These are phyloP conservation scores for Formica aserva DNA, from an alignment of 2,888 invertebrate species.

Conservation along the genomic window DNA sequence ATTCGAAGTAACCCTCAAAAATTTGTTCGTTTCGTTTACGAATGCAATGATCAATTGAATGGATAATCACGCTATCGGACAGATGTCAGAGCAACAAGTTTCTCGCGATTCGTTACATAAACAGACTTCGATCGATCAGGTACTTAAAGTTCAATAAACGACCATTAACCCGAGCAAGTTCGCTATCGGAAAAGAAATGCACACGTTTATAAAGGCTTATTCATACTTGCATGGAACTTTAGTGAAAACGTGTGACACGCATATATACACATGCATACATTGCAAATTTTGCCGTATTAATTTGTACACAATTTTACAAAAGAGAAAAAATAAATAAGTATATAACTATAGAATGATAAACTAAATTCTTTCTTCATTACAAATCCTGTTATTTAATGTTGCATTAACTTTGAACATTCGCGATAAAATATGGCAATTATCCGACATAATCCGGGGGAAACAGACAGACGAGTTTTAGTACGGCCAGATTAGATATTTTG, in stretches of 20 bases:
- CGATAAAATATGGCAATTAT: slow-evolving; percentile 23
- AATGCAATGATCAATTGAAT: slow-evolving; percentile 63
- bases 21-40: slow-evolving; percentile 18
- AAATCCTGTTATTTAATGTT: neutral
- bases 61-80: slow-evolving; percentile 61
- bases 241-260: neutral
- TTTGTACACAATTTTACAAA: neutral
- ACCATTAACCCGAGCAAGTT: neutral
- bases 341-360: neutral
- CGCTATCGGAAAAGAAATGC: neutral
- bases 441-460: neutral
- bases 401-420: neutral
- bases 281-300: neutral
- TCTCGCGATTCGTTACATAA: slow-evolving; percentile 38
- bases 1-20: slow-evolving; percentile 16
- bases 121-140: neutral
- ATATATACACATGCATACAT: neutral
- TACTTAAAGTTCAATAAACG: slow-evolving; percentile 7
- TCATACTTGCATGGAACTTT: neutral
- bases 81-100: slow-evolving; percentile 71
- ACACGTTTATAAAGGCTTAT: neutral
- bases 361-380: neutral
- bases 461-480: neutral
- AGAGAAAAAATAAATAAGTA: neutral
- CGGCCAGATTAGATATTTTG: slow-evolving; percentile 12